phyloP scores from a whole-genome alignment of 1,140 invertebrate species.

The Aphaenogaster ashmeadi region DNA sequence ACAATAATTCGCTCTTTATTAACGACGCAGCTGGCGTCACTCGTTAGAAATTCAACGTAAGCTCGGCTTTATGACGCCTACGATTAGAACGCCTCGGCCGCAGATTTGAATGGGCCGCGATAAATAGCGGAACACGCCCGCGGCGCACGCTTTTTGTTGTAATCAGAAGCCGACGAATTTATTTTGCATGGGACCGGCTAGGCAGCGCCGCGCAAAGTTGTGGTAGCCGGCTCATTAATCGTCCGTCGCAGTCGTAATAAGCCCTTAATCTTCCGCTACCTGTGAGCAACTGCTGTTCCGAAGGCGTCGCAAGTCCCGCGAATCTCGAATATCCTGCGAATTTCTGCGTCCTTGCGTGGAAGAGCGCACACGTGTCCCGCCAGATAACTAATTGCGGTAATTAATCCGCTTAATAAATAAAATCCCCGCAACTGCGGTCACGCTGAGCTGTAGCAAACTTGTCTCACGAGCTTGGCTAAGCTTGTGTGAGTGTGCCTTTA shows the following conservation, averaged over 20 bases:
- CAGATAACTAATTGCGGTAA: slow-evolving; percentile 67
- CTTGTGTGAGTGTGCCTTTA: slow-evolving; percentile 6
- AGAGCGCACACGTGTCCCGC: slow-evolving; percentile 44
- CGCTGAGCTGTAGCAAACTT: slow-evolving; percentile 1
- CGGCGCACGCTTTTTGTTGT: slow-evolving; percentile 46
- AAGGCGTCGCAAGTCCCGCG: background rate
- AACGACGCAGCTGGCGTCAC: slow-evolving; percentile 50
- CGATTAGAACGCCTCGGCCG: slow-evolving; percentile 56
- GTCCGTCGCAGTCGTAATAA: slow-evolving; percentile 71
- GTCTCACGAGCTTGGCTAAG: background rate
- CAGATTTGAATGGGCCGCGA: slow-evolving; percentile 61
- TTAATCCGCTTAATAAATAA: slow-evolving; percentile 74
- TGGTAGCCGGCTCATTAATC: slow-evolving; percentile 66
- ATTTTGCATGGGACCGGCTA: slow-evolving; percentile 30
- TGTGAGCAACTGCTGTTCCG: slow-evolving; percentile 26
- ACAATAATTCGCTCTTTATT: slow-evolving; percentile 56
- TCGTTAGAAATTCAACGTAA: slow-evolving; percentile 48
- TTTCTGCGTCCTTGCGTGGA: slow-evolving; percentile 41
- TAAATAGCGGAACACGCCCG: slow-evolving; percentile 67
- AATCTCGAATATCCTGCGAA: slow-evolving; percentile 56
- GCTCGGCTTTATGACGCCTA: slow-evolving; percentile 50
- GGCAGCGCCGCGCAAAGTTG: slow-evolving; percentile 44
- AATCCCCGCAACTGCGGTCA: slow-evolving; percentile 53
- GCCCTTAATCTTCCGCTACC: slow-evolving; percentile 72
- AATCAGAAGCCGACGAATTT: slow-evolving; percentile 70